Percentiles rank a stretch among this genome's conserved stretches.
Conservation (phyloP, 2,888 invertebrate genomes). For the Tortricodes alternella region DNA sequence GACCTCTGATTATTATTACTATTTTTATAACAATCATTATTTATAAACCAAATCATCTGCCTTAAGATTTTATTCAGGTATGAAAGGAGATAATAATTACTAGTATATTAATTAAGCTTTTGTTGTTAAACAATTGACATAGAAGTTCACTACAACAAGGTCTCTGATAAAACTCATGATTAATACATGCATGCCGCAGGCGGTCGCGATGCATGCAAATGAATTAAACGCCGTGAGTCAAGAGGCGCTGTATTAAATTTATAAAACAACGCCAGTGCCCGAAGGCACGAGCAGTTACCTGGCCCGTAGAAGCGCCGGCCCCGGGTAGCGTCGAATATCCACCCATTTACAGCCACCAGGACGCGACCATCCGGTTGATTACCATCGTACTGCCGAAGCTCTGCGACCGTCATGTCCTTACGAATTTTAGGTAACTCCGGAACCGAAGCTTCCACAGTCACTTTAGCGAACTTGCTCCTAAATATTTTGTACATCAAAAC, state of each 20-base stretch:
- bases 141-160: conserved; percentile 19
- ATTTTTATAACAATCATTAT: no score
- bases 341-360: conserved; percentile 96
- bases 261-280: conserved; percentile 49
- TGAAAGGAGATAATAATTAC: not conserved
- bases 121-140: conserved; percentile 26
- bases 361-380: conserved; percentile 93
- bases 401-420: conserved; percentile 94
- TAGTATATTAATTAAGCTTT: not conserved
- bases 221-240: conserved; percentile 14
- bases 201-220: conserved; percentile 16
- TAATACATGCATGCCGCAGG: not conserved
- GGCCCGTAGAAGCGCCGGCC: conserved; percentile 97
- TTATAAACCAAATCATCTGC: no score
- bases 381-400: conserved; percentile 94
- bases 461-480: conserved; percentile 66
- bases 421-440: conserved; percentile 89
- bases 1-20: no score
- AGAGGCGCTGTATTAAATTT: conserved; percentile 58
- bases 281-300: conserved; percentile 84
- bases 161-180: conserved; percentile 10
- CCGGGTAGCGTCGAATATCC: conserved; percentile 96
- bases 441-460: conserved; percentile 48
- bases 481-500: conserved; percentile 87
- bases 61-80: no score